These are phyloP conservation scores for Austrolebias charrua DNA, from an alignment of 2,797 vertebrate species.

Conservation along the genomic window DNA sequence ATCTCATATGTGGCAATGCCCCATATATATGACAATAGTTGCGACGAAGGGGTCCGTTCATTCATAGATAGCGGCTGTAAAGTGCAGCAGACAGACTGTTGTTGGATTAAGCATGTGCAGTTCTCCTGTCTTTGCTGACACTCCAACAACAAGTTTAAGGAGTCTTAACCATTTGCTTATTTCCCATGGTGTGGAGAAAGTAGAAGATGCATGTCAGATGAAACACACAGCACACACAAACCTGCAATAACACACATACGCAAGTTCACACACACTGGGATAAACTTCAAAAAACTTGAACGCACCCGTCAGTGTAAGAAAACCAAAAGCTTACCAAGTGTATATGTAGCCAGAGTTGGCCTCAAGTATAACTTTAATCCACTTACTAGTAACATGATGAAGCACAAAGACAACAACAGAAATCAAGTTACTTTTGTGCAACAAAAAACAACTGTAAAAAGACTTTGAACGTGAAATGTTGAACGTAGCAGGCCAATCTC, in stretches of 20 bases:
- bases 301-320: constrained; percentile 30
- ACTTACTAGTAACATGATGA: constrained; percentile 50
- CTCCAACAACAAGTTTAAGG: constrained; percentile 71
- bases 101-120: constrained; percentile 66
- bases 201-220: constrained; percentile 65
- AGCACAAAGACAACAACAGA: constrained; percentile 40
- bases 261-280: constrained; percentile 13
- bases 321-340: constrained; percentile 33
- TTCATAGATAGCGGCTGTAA: constrained; percentile 48
- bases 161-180: constrained; percentile 57
- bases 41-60: constrained; percentile 64
- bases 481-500: constrained; percentile 24
- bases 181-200: constrained; percentile 37
- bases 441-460: constrained; percentile 29
- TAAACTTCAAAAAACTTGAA: constrained; percentile 57
- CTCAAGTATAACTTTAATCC: constrained; percentile 62
- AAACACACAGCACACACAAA: constrained; percentile 27
- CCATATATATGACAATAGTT: constrained; percentile 67
- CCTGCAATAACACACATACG: constrained; percentile 37
- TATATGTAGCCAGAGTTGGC: constrained; percentile 37
- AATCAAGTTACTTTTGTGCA: constrained; percentile 26
- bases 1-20: constrained; percentile 70
- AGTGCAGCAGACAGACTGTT: constrained; percentile 57
- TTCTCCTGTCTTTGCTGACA: constrained; percentile 59
- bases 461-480: constrained; percentile 26